Evolutionary conservation across 2,113 vertebrate species (phyloP), one percentile per base, ranked within the genome.

Genomic region (Psilopsiagon aymara): DNA sequence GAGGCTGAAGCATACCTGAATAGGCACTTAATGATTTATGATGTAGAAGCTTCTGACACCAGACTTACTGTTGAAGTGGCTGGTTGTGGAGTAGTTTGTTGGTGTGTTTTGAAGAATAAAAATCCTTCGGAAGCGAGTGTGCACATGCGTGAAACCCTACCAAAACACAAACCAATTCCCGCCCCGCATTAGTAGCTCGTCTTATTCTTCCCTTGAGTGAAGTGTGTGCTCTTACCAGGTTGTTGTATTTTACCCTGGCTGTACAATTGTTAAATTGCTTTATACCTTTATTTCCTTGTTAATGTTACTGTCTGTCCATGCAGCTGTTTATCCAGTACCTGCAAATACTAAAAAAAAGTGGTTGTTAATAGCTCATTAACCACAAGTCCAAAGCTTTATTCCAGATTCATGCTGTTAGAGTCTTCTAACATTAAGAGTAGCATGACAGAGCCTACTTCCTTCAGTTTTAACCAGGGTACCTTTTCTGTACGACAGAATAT

Each of bases 111-210:
- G 67, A 73, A 63, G 39, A 44, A 41, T 39, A 27, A 37, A 81
- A 78, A 21, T 43, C 29, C 24, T 67, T 88, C 18, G 51, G 47
- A 77, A 90, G 29, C 3, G 16, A 4, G 2, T 2, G 2, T 1
- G 1, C 14, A 7, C 6, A 10, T 8, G 5, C 15, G 15, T 2
- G 20, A 24, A 15, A 3, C 3, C 3, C 10, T 27, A n/a, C 17
- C 3, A 10, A n/a, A 55, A n/a, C 15, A 6, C 25, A 53, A 55
- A 23, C 8, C 1, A 13, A 55, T 17, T 20, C 6, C 5, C 10
- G 2, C 6, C 13, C 18, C 6, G 9, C 3, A 4, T 53, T 20
- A 63, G 55, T 57, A 52, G 16, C 15, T 2, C n/a, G 18, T 67
- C 12, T 79, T 84, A 17, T 1, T 64, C 16, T 47, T 76, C 1